Percentiles rank a stretch among this genome's conserved stretches.
These are phyloP conservation scores for Eidolon helvum DNA, from an alignment of 2,113 vertebrate species.

Conservation along the genomic window DNA sequence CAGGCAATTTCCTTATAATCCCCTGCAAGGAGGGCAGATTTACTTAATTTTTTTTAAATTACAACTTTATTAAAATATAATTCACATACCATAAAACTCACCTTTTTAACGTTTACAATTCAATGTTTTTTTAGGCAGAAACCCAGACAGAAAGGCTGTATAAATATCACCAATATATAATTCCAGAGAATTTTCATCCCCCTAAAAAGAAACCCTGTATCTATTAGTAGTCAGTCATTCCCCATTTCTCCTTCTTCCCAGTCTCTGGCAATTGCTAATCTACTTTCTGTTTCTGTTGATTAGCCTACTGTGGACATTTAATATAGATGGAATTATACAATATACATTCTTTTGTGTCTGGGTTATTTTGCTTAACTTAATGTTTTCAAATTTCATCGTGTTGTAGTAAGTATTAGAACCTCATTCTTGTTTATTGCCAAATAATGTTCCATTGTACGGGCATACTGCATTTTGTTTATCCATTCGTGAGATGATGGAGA, in stretches of 20 bases:
- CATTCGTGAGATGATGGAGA: neutral
- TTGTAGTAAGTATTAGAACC: neutral
- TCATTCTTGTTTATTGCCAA: neutral
- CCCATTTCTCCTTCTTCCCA: neutral
- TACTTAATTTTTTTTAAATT: neutral
- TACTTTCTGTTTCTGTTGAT: neutral
- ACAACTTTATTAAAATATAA: neutral
- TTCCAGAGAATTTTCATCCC: neutral
- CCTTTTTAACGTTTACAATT: neutral
- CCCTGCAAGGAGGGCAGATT: neutral
- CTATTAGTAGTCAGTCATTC: neutral
- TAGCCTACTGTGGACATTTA: neutral
- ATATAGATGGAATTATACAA: neutral
- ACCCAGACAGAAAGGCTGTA: neutral
- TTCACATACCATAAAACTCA: neutral
- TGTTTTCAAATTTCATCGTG: neutral
- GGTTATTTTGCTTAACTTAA: neutral
- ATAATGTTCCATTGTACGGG: neutral
- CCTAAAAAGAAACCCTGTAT: neutral
- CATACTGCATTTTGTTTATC: neutral
- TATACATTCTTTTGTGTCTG: neutral
- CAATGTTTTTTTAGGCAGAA: neutral
- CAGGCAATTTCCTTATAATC: neutral
- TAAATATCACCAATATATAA: neutral
- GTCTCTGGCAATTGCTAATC: neutral